Conservation (phyloP, 2,113 vertebrate species). For the Anser cygnoides region DNA sequence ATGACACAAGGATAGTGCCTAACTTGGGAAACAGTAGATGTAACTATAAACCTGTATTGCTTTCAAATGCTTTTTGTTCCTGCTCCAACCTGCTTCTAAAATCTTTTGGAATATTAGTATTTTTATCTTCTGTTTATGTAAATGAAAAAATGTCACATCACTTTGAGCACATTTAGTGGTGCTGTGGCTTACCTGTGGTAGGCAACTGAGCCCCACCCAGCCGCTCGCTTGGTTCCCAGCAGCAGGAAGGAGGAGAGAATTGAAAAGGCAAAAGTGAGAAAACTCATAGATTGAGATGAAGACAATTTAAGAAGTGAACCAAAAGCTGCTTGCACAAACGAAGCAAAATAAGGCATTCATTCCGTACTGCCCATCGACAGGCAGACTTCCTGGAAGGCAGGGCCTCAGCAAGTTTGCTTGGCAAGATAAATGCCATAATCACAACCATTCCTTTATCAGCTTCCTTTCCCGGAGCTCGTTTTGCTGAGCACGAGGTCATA, state of each 20-base stretch:
- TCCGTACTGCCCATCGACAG: background rate
- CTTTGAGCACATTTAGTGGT: background rate
- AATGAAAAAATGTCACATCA: background rate
- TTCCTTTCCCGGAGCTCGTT: background rate
- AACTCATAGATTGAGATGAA: background rate
- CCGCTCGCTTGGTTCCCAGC: fast-evolving
- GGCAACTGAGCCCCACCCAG: background rate
- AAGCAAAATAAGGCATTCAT: background rate
- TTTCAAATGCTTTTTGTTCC: background rate
- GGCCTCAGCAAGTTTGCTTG: fast-evolving
- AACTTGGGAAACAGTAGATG: background rate
- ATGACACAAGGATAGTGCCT: background rate
- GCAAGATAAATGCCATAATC: background rate
- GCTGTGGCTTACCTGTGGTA: background rate
- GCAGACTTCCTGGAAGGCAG: background rate
- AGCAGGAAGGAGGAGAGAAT: background rate
- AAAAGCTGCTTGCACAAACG: background rate
- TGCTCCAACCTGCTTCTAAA: background rate
- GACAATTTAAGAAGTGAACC: background rate
- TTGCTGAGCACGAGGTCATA: background rate
- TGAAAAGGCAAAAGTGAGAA: background rate
- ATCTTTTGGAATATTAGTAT: background rate
- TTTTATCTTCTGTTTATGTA: background rate
- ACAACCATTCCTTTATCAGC: background rate
- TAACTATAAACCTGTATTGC: background rate